phyloP scores from a whole-genome alignment of 2,888 invertebrate genomes.

The Acanthacorydalis orientalis region DNA sequence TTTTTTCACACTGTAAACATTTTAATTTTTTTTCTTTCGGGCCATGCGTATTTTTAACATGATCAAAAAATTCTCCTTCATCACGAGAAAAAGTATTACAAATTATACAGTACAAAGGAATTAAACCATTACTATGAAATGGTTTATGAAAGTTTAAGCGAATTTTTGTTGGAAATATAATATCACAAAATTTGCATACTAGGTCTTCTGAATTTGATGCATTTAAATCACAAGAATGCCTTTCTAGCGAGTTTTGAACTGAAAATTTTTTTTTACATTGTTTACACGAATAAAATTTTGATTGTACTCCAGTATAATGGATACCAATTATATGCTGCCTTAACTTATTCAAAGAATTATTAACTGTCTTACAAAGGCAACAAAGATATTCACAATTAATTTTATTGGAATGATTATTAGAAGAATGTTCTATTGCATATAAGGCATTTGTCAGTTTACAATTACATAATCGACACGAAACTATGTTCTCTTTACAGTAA shows the following conservation, averaged over 20 bases:
- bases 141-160: constrained; percentile 8
- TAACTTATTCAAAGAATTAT: not conserved
- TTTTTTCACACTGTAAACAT: constrained; percentile 6
- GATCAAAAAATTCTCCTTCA: constrained; percentile 8
- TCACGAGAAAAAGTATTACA: constrained; percentile 5
- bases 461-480: not conserved
- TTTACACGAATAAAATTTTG: constrained; percentile 5
- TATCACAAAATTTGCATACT: constrained; percentile 7
- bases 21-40: constrained; percentile 3
- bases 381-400: not conserved
- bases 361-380: not conserved
- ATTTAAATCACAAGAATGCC: constrained; percentile 5
- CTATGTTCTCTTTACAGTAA: not conserved
- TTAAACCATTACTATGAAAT: constrained; percentile 7
- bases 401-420: not conserved
- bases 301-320: not conserved
- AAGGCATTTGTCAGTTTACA: not conserved
- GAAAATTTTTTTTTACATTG: constrained; percentile 6
- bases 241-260: constrained; percentile 3
- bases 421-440: not conserved
- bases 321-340: not conserved
- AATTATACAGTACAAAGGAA: constrained; percentile 5
- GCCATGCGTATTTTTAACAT: constrained; percentile 7
- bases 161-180: constrained; percentile 7
- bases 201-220: constrained; percentile 1